Conservation (phyloP, 1,140 invertebrate species). For the Patella vulgata region DNA sequence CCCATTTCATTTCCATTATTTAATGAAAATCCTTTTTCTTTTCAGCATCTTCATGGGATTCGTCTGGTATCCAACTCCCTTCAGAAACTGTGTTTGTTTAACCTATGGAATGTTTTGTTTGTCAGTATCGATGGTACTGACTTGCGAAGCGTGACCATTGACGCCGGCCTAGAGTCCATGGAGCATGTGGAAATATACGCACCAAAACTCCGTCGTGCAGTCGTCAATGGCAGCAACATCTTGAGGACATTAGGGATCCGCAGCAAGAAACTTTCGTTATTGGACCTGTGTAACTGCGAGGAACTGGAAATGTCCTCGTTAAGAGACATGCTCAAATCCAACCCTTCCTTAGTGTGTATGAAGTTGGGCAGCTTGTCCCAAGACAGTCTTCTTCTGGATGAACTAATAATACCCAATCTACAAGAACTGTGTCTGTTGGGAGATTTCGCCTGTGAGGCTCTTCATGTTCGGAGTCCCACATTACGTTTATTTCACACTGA, state of each 20-base stretch:
- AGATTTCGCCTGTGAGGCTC: slow-evolving; percentile 54
- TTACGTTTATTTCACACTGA: slow-evolving; percentile 54
- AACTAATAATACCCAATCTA: slow-evolving; percentile 45
- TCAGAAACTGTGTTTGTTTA: slow-evolving; percentile 56
- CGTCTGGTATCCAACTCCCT: slow-evolving; percentile 49
- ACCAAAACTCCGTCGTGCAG: slow-evolving; percentile 37
- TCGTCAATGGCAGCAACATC: slow-evolving; percentile 50
- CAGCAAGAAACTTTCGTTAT: slow-evolving; percentile 40
- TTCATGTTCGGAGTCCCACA: slow-evolving; percentile 54
- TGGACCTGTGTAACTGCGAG: slow-evolving; percentile 56
- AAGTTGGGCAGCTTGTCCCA: slow-evolving; percentile 51
- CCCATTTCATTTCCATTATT: too few species aligned
- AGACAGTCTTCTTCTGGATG: slow-evolving; percentile 53
- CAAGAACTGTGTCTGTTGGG: slow-evolving; percentile 54
- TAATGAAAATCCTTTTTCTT: too few species aligned
- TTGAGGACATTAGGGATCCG: slow-evolving; percentile 46
- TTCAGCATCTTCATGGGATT: slow-evolving; percentile 56
- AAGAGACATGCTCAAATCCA: slow-evolving; percentile 40
- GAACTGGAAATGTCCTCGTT: slow-evolving; percentile 50
- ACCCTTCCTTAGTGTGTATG: slow-evolving; percentile 40
- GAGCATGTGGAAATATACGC: slow-evolving; percentile 52
- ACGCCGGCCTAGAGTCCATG: slow-evolving; percentile 53
- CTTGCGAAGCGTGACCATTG: slow-evolving; percentile 47
- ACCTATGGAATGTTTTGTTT: slow-evolving; percentile 56
- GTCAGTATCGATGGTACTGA: slow-evolving; percentile 46